Evolutionary conservation across 2,797 vertebrate species (phyloP).

Genomic region (Coendou prehensilis): DNA sequence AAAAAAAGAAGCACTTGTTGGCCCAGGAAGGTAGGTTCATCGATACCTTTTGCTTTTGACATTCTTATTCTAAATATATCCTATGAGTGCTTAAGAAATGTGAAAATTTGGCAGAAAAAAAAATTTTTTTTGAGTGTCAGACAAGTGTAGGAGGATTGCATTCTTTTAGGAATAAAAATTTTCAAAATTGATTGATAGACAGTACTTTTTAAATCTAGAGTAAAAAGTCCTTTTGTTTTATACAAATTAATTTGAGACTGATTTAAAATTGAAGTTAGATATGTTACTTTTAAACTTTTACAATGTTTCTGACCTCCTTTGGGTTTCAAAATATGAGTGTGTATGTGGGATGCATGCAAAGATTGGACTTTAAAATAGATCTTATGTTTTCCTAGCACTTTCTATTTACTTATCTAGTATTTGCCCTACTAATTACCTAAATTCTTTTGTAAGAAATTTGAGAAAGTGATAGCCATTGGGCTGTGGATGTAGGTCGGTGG

Average conservation of each 20-base stretch:
- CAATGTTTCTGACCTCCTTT: neutral
- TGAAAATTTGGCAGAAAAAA: neutral
- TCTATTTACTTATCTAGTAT: conserved; percentile 30
- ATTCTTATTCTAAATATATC: neutral
- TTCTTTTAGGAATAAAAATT: conserved; percentile 35
- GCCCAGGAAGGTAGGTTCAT: neutral
- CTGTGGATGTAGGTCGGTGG: neutral
- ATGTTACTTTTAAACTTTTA: neutral
- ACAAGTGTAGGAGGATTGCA: neutral
- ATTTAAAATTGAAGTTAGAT: neutral
- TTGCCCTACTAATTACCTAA: conserved; percentile 25
- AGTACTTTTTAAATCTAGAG: conserved; percentile 20
- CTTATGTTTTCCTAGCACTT: conserved; percentile 14
- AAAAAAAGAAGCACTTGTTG: neutral
- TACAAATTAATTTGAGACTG: neutral
- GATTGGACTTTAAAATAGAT: conserved; percentile 22
- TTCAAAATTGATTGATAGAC: neutral
- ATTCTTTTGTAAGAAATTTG: conserved; percentile 26
- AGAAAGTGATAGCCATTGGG: conserved; percentile 43
- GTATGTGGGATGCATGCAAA: neutral
- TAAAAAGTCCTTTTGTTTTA: conserved; percentile 24
- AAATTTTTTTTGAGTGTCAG: neutral
- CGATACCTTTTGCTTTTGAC: neutral
- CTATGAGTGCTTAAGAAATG: neutral
- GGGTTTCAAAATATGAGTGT: conserved; percentile 16